Conservation (phyloP, 2,113 vertebrate species). For the Progne subis region DNA sequence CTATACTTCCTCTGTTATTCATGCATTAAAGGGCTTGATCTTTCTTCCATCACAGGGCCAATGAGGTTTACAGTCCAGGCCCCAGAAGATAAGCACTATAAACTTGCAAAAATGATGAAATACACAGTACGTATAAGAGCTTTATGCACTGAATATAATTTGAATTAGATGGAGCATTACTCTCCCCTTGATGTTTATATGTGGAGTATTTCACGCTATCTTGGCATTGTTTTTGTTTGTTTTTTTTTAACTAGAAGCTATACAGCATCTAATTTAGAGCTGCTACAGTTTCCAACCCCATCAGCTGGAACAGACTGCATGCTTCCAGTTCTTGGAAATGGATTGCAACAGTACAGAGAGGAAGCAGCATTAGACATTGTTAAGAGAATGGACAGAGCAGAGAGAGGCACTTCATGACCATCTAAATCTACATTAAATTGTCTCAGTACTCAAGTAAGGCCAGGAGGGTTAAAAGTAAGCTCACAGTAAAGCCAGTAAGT, state of each 20-base stretch:
- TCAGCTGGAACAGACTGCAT: not conserved
- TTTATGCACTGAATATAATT: not conserved
- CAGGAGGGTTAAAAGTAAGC: not conserved
- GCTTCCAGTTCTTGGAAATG: not conserved
- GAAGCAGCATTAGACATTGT: not conserved
- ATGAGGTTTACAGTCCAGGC: not conserved
- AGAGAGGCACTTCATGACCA: not conserved
- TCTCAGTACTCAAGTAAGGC: not conserved
- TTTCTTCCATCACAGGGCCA: not conserved
- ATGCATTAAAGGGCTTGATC: not conserved
- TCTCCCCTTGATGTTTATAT: not conserved
- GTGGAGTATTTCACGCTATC: not conserved
- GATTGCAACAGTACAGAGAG: not conserved
- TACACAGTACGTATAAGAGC: not conserved
- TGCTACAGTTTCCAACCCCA: not conserved
- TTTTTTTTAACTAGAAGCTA: not conserved
- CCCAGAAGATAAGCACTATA: not conserved
- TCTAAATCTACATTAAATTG: not conserved
- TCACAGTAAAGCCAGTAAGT: not conserved
- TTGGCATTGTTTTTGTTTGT: not conserved
- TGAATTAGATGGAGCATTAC: not conserved
- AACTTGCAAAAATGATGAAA: not conserved
- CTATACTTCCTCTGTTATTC: not conserved
- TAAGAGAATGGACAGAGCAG: not conserved
- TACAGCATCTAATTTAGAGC: not conserved